These are phyloP conservation scores for Saguinus imperator DNA, from an alignment of 2,113 vertebrate species.

Conservation along the genomic window DNA sequence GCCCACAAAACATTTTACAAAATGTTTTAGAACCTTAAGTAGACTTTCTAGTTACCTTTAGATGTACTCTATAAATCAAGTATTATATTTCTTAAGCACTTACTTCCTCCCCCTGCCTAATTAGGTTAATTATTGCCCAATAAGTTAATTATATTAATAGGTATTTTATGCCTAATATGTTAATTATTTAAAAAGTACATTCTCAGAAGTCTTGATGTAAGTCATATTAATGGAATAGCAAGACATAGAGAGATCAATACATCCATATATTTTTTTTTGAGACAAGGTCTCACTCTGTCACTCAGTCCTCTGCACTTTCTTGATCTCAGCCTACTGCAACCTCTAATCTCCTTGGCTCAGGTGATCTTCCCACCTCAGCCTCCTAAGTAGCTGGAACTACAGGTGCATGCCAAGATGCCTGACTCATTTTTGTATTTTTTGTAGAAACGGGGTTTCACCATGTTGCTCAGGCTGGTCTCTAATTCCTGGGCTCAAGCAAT, in stretches of 20 bases:
- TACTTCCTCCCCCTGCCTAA: not conserved
- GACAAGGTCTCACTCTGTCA: no score
- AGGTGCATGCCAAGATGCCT: no score
- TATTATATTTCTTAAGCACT: not conserved
- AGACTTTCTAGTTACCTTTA: not conserved
- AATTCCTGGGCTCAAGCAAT: no score
- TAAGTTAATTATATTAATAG: not conserved
- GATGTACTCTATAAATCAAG: not conserved
- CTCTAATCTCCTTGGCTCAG: no score
- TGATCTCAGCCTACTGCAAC: no score
- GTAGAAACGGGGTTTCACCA: no score
- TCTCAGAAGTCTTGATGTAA: not conserved
- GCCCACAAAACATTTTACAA: conserved; percentile 44
- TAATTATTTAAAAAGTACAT: conserved; percentile 23
- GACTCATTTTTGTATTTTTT: no score
- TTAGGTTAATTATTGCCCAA: not conserved
- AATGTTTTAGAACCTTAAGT: conserved; percentile 11
- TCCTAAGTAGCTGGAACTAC: no score
- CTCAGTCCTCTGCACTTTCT: no score
- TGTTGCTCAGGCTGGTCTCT: no score
- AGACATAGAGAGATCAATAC: not conserved
- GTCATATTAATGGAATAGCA: not conserved
- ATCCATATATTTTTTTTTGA: no score
- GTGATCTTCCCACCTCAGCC: no score
- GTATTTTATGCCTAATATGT: not conserved